These are phyloP conservation scores for human DNA, from an alignment of 2,113 vertebrate genomes.

Conservation along the genomic window GRCh38 chr9:90784001-90784500, in stretches of 20 bases:
- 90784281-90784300: background rate
- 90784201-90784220: background rate
- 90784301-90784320: background rate
- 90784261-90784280: background rate
- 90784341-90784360: background rate
- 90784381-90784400: background rate
- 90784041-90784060: background rate
- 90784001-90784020: too few relatives aligned
- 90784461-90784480: background rate
- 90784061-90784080: background rate
- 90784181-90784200: background rate
- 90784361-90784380: background rate
- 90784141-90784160: background rate
- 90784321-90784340: background rate
- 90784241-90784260: background rate
- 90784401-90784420: background rate
- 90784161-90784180: background rate
- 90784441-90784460: background rate
- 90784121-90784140: background rate
- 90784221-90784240: background rate
- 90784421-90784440: background rate
- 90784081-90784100: background rate
- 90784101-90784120: background rate
- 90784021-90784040: background rate
- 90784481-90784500: background rate